phyloP scores from a whole-genome alignment of 1,140 invertebrate genomes.

The Zaprionus nigranus region DNA sequence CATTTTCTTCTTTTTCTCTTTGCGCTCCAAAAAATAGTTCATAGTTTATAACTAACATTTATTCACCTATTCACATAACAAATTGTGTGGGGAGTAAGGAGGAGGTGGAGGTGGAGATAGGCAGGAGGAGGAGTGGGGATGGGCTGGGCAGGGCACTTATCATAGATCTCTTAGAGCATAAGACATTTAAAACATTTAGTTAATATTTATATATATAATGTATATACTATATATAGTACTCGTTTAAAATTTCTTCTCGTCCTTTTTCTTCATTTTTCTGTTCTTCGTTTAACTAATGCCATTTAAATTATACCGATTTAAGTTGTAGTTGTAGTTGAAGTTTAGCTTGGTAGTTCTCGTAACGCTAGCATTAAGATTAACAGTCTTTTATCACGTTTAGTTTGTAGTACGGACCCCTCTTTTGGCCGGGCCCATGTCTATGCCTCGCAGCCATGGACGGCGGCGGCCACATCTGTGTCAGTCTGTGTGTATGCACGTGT shows the following conservation, averaged over 20 bases:
- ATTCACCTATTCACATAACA: conserved; percentile 40
- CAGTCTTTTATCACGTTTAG: conserved; percentile 81
- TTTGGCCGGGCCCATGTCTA: conserved; percentile 7
- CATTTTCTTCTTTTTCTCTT: neutral
- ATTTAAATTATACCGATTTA: conserved; percentile 50
- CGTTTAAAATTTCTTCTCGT: conserved; percentile 15
- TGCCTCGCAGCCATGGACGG: conserved; percentile 14
- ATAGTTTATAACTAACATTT: conserved; percentile 39
- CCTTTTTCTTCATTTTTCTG: conserved; percentile 22
- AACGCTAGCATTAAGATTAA: conserved; percentile 58
- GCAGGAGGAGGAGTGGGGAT: neutral
- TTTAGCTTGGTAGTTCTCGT: conserved; percentile 25
- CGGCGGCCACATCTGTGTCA: conserved; percentile 7
- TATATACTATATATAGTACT: neutral
- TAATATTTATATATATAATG: neutral
- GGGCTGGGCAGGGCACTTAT: neutral
- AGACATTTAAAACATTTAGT: conserved; percentile 49
- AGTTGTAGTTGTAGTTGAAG: conserved; percentile 44
- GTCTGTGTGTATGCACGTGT: conserved; percentile 9
- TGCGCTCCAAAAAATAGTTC: conserved; percentile 20
- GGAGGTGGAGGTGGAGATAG: neutral
- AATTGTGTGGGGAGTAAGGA: conserved; percentile 5
- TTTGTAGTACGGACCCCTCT: conserved; percentile 41
- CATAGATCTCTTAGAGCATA: conserved; percentile 27
- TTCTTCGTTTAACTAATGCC: conserved; percentile 11